These are phyloP conservation scores for Calonectris borealis DNA, from an alignment of 2,113 vertebrate species.

Conservation along the genomic window DNA sequence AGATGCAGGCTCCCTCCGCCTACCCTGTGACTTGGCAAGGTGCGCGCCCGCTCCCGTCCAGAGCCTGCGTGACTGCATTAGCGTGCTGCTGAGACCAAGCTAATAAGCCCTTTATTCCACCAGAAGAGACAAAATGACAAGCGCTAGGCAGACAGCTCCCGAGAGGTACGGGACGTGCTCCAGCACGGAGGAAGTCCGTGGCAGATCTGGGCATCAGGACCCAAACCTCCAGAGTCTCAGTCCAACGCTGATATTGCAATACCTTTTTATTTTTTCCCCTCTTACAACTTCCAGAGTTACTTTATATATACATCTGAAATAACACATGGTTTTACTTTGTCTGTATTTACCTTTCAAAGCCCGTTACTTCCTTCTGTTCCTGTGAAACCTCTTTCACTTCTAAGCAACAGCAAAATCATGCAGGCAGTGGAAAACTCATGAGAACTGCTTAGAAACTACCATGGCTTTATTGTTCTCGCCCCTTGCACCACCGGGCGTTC, in stretches of 20 bases:
- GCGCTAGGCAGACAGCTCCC: not conserved
- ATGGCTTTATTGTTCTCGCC: not conserved
- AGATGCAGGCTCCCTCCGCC: not conserved
- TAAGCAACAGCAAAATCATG: not conserved
- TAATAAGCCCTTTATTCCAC: not conserved
- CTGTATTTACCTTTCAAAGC: not conserved
- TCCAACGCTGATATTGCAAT: not conserved
- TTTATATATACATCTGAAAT: not conserved
- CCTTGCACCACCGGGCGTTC: accelerated
- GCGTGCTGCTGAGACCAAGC: not conserved
- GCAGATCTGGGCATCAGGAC: not conserved
- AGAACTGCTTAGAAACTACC: not conserved
- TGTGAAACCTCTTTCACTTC: not conserved
- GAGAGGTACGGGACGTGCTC: not conserved
- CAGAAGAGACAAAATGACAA: not conserved
- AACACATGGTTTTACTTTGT: not conserved
- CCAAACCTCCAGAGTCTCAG: not conserved
- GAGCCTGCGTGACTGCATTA: not conserved
- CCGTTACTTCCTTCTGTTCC: not conserved
- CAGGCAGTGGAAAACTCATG: not conserved
- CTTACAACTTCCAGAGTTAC: not conserved
- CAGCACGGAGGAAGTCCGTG: not conserved
- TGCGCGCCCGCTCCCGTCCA: not conserved
- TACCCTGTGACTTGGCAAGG: not conserved
- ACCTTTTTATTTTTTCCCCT: not conserved